phyloP scores from a whole-genome alignment of 2,888 invertebrate species.

The Napeogenes inachia region DNA sequence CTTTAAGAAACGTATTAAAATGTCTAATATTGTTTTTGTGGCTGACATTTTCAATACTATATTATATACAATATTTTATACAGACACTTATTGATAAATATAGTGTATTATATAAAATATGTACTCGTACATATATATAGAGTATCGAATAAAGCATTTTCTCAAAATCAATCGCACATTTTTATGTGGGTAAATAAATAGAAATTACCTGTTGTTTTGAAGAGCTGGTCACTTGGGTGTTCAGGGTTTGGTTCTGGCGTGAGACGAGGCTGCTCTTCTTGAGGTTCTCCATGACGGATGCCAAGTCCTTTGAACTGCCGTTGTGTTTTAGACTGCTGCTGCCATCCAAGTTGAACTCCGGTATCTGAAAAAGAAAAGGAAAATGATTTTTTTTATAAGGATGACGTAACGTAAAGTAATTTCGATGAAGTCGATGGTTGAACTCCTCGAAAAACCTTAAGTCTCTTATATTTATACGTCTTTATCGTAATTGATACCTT shows the following conservation, averaged over 20 bases:
- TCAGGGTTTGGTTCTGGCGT: slow-evolving; percentile 66
- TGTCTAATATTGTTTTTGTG: too few species aligned
- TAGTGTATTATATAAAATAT: too few species aligned
- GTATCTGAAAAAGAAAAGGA: slow-evolving; percentile 58
- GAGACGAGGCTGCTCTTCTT: slow-evolving; percentile 80
- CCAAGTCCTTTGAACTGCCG: slow-evolving; percentile 78
- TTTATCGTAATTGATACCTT: too few species aligned
- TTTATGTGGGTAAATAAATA: background rate
- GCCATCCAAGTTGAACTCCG: slow-evolving; percentile 80
- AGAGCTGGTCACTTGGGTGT: slow-evolving; percentile 76
- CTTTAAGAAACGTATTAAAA: too few species aligned
- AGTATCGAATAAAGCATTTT: too few species aligned
- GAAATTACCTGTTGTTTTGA: slow-evolving; percentile 73
- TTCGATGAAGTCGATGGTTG: too few species aligned
- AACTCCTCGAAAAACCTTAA: too few species aligned
- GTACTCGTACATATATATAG: too few species aligned
- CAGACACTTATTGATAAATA: too few species aligned
- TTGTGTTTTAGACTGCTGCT: slow-evolving; percentile 72
- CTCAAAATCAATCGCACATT: background rate
- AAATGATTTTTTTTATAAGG: background rate
- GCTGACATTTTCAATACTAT: too few species aligned
- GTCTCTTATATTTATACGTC: too few species aligned
- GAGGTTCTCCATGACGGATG: slow-evolving; percentile 84
- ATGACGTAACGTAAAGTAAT: background rate
- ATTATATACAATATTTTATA: too few species aligned